phyloP scores from a whole-genome alignment of 2,113 vertebrate genomes.

The Thalassoma bifasciatum region DNA sequence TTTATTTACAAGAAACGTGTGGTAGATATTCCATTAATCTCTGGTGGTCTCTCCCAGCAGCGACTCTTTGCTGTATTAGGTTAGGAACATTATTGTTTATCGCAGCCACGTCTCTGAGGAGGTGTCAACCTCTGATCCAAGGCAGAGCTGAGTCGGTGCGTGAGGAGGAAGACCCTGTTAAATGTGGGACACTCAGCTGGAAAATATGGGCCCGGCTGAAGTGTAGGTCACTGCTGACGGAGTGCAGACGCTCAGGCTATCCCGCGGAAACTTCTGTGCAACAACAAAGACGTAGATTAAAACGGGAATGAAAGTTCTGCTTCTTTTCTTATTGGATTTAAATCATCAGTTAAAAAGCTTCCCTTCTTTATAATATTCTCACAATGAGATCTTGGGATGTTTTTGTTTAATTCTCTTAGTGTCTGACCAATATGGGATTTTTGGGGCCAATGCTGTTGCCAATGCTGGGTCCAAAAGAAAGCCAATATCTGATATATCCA shows the following conservation, averaged over 20 bases:
- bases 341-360: too few species aligned
- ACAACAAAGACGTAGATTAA: too few species aligned
- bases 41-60: background rate
- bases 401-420: too few species aligned
- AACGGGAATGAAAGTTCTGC: too few species aligned
- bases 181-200: slow-evolving; percentile 27
- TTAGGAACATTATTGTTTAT: slow-evolving; percentile 69
- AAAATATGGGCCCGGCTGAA: slow-evolving; percentile 50
- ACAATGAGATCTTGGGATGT: too few species aligned
- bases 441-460: too few species aligned
- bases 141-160: slow-evolving; percentile 40
- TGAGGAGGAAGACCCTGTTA: slow-evolving; percentile 5
- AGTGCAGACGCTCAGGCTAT: background rate
- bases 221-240: slow-evolving; percentile 24
- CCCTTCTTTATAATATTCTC: too few species aligned
- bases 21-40: background rate
- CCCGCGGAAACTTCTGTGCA: too few species aligned
- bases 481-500: too few species aligned
- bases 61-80: slow-evolving; percentile 58
- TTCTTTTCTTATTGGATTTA: too few species aligned
- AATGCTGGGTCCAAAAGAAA: too few species aligned
- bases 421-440: too few species aligned
- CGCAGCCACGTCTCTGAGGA: background rate
- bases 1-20: slow-evolving; percentile 11
- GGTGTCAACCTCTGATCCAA: slow-evolving; percentile 53